Percentiles rank a stretch among this genome's conserved stretches.
These are phyloP conservation scores for Dromaius novaehollandiae DNA, from an alignment of 2,113 vertebrate species.

Conservation along the genomic window DNA sequence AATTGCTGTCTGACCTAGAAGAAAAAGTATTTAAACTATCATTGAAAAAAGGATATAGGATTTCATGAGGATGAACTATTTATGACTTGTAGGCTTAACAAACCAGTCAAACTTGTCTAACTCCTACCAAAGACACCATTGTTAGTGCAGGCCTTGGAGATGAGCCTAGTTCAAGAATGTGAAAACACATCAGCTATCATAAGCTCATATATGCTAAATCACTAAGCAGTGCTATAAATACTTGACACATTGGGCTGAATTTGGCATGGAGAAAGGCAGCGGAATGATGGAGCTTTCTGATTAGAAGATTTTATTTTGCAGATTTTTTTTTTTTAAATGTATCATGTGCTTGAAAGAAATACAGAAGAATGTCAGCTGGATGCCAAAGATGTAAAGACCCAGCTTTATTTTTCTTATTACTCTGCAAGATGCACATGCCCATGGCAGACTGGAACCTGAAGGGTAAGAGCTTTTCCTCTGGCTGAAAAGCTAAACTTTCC, in stretches of 20 bases:
- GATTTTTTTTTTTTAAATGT: no score
- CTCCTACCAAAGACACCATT: neutral
- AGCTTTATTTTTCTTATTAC: neutral
- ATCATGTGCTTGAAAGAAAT: neutral
- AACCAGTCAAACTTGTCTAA: neutral
- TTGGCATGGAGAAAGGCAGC: neutral
- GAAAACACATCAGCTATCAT: neutral
- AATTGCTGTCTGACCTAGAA: conserved; percentile 87
- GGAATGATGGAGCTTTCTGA: neutral
- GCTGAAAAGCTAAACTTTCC: neutral
- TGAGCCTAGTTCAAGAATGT: neutral
- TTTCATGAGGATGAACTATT: neutral
- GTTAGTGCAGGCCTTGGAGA: neutral
- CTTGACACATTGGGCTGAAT: neutral
- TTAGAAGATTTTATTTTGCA: neutral
- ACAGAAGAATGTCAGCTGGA: neutral
- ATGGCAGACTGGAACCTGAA: neutral
- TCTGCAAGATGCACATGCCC: neutral
- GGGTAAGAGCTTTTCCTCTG: neutral
- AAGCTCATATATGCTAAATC: neutral
- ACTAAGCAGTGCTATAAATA: neutral
- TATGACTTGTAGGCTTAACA: neutral
- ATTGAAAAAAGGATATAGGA: neutral
- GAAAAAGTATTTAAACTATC: neutral
- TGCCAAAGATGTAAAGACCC: neutral